A percentile compares a stretch with the other conserved stretches of the same genome.
Evolutionary conservation across 2,797 vertebrate genomes (phyloP).

Genomic region (Parauchenoglanis punctatus): DNA sequence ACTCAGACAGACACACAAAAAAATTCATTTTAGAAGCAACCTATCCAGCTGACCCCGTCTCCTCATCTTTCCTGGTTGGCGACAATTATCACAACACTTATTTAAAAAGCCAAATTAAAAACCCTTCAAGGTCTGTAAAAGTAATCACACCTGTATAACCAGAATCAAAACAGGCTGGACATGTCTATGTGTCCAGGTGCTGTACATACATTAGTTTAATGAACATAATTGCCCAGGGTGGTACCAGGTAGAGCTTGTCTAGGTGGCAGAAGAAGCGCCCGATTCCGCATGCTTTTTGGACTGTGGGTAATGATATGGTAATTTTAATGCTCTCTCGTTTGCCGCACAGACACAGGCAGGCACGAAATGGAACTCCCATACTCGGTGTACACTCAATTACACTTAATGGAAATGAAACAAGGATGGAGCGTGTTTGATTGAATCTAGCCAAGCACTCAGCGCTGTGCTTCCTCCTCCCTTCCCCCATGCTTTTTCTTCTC

Average conservation of each 20-base stretch:
- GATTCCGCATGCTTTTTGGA: constrained; percentile 41
- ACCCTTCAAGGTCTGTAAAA: constrained; percentile 65
- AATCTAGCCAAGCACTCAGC: constrained; percentile 52
- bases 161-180: constrained; percentile 54
- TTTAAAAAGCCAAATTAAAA: constrained; percentile 69
- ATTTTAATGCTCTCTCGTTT: constrained; percentile 49
- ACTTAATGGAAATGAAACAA: constrained; percentile 66
- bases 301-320: constrained; percentile 59
- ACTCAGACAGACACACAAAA: constrained; percentile 56
- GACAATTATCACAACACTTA: constrained; percentile 67
- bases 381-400: constrained; percentile 63
- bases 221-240: constrained; percentile 66
- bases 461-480: constrained; percentile 17
- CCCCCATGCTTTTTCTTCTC: constrained; percentile 26
- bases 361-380: constrained; percentile 59
- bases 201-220: constrained; percentile 67
- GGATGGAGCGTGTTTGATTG: constrained; percentile 61
- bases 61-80: neutral
- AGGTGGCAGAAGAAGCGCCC: constrained; percentile 41
- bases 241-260: constrained; percentile 53
- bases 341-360: constrained; percentile 37
- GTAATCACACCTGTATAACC: constrained; percentile 68
- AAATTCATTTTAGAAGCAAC: neutral
- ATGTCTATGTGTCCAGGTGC: constrained; percentile 51
- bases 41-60: constrained; percentile 10